These are phyloP conservation scores for Hermaeophaga mercurialis DNA, from an alignment of 2,888 invertebrate genomes.

Conservation along the genomic window DNA sequence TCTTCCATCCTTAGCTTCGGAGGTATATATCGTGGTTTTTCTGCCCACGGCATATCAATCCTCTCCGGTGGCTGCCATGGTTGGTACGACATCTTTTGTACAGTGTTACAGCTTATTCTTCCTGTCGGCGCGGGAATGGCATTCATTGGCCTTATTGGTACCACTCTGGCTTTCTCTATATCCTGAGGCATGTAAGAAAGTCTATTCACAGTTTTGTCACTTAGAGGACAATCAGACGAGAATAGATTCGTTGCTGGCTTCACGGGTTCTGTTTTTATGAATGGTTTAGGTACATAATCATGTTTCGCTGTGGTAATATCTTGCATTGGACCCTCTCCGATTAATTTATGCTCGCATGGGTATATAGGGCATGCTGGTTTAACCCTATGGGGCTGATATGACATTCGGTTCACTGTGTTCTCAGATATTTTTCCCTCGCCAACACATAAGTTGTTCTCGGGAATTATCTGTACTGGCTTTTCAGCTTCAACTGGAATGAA, in stretches of 20 bases:
- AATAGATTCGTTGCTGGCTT: constrained; percentile 50
- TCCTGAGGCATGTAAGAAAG: constrained; percentile 62
- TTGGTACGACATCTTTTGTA: constrained; percentile 59
- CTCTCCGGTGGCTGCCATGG: constrained; percentile 55
- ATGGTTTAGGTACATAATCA: constrained; percentile 71
- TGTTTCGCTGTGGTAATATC: constrained; percentile 74
- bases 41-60: constrained; percentile 57
- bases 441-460: constrained; percentile 54
- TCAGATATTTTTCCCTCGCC: constrained; percentile 58
- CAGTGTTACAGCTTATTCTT: constrained; percentile 51
- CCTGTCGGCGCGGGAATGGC: constrained; percentile 49
- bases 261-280: constrained; percentile 58
- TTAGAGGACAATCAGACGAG: constrained; percentile 55
- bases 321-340: constrained; percentile 72
- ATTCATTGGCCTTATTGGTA: constrained; percentile 47
- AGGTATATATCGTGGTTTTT: constrained; percentile 54
- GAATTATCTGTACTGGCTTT: constrained; percentile 50
- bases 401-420: constrained; percentile 64
- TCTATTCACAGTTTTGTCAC: constrained; percentile 63
- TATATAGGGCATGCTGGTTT: constrained; percentile 63
- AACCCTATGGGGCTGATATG: constrained; percentile 62
- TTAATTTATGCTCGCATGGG: constrained; percentile 67
- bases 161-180: constrained; percentile 48
- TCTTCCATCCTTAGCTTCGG: constrained; percentile 59
- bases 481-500: constrained; percentile 62